Base-by-base conservation (phyloP, 2,888 invertebrate species). In the Synanthedon formicaeformis region DNA sequence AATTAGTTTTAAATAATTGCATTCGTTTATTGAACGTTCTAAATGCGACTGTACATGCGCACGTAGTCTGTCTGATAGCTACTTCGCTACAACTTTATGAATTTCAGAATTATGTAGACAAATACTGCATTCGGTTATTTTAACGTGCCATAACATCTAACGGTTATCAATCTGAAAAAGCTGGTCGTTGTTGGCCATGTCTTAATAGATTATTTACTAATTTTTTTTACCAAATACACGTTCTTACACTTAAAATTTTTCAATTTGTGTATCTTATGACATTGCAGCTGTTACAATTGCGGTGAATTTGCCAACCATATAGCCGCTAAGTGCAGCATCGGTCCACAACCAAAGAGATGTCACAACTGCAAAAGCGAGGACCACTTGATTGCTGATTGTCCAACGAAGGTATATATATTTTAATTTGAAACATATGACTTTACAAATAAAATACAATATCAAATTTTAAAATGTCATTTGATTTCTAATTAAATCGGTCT, bases 231-330 rank as follows among this genome's bases (percentile, higher is more conserved):
- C 10, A 34, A 14, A 14, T 45, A 45, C n/a, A 12, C 14, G 2
- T 45, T 12, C 45, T 45, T 13, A 45, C 11, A 45, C 10, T 10
- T 34, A 34, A 18, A 49, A 16, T 10, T 16, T 16, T 49, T 11
- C 11, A 16, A 14, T 49, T 11, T 14, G 18, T 49, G 3, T 49
- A 12, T 12, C 11, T 16, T 49, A 8, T 49, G 2, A 18, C 18
- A 55, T 80, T 81, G 50, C 76, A 94, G 95, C 73, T 97, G 96
- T 85, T 97, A 96, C 81, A 97, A 97, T 78, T 97, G 96, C 71
- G 96, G 96, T 4, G 95, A 96, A 78, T 96, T 96, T 73, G 94
- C 95, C 51, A 96, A 96, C 80, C 97, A 97, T 82, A 93, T 96
- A 70, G 96, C 97, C 40, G 93, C 95, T 41, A 96, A 96, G 76